A percentile compares a stretch with the other conserved stretches of the same genome.
phyloP scores from a whole-genome alignment of 2,113 vertebrate genomes.

The Leucosticte australis region DNA sequence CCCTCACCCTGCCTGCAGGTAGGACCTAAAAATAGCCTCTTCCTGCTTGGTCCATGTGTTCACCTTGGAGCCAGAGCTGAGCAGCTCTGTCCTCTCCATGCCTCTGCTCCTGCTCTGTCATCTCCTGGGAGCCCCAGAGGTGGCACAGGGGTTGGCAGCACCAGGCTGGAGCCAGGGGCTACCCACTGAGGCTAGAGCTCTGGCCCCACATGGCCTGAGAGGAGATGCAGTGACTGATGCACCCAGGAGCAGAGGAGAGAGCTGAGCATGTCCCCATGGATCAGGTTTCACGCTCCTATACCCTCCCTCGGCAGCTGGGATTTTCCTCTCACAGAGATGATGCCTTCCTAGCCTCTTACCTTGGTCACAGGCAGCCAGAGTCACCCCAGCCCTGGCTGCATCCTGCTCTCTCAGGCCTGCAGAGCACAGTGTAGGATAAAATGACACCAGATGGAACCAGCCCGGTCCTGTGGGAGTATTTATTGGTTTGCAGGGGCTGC shows the following conservation, averaged over 20 bases:
- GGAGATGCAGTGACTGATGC: accelerated
- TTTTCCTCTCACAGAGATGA: neutral
- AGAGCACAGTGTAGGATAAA: neutral
- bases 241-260: neutral
- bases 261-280: accelerated
- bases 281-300: accelerated
- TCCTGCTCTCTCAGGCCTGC: accelerated
- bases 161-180: neutral
- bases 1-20: neutral
- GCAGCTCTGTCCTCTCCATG: neutral
- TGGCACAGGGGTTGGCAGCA: neutral
- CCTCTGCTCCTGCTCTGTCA: neutral
- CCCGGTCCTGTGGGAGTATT: neutral
- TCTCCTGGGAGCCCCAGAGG: neutral
- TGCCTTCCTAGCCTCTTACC: neutral
- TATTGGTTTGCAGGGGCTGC: slow-evolving; percentile 22
- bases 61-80: neutral
- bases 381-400: neutral
- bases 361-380: neutral
- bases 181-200: neutral
- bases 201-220: neutral
- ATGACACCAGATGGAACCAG: neutral
- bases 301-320: accelerated
- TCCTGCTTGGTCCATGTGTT: neutral
- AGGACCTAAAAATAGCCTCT: neutral